Evolutionary conservation across 2,888 invertebrate species (phyloP).

Genomic region (Chymomyza caudatula): DNA sequence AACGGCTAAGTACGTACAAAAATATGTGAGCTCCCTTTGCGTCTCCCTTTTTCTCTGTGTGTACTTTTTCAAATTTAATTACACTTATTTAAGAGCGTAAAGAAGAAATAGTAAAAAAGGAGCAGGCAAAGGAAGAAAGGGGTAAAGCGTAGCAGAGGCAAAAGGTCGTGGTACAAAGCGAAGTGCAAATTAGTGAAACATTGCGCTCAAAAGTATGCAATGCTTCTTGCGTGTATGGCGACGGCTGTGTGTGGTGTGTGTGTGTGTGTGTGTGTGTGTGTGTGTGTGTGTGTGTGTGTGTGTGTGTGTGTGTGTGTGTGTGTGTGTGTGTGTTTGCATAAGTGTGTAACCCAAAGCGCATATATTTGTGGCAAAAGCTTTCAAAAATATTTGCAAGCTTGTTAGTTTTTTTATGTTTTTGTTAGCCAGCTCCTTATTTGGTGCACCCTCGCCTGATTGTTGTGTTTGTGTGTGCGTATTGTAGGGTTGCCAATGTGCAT

Average conservation of each 20-base stretch:
- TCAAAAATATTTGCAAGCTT: slow-evolving; percentile 62
- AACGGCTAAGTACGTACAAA: slow-evolving; percentile 50
- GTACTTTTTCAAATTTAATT: slow-evolving; percentile 66
- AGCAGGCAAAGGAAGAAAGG: slow-evolving; percentile 12
- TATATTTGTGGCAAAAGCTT: slow-evolving; percentile 62
- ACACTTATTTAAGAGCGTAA: slow-evolving; percentile 66
- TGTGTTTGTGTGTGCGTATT: slow-evolving; percentile 27
- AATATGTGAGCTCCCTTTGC: slow-evolving; percentile 8
- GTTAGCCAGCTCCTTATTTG: background rate
- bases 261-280: too few species aligned
- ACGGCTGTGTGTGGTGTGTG: slow-evolving; percentile 1
- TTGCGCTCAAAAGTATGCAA: slow-evolving; percentile 59
- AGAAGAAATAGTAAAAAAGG: slow-evolving; percentile 34
- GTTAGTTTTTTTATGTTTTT: slow-evolving; percentile 43
- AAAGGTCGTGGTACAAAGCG: slow-evolving; percentile 44
- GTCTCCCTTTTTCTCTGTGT: slow-evolving; percentile 21
- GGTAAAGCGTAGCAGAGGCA: background rate
- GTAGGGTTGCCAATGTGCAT: slow-evolving; percentile 48
- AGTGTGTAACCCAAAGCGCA: slow-evolving; percentile 29
- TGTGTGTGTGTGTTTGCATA: slow-evolving; percentile 10
- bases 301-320: slow-evolving; percentile 11
- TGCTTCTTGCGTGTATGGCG: slow-evolving; percentile 25
- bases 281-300: background rate
- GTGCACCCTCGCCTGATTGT: slow-evolving; percentile 45
- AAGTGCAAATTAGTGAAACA: slow-evolving; percentile 71